Base-by-base conservation (phyloP, 1,140 invertebrate species). In the Teleogryllus occipitalis region DNA sequence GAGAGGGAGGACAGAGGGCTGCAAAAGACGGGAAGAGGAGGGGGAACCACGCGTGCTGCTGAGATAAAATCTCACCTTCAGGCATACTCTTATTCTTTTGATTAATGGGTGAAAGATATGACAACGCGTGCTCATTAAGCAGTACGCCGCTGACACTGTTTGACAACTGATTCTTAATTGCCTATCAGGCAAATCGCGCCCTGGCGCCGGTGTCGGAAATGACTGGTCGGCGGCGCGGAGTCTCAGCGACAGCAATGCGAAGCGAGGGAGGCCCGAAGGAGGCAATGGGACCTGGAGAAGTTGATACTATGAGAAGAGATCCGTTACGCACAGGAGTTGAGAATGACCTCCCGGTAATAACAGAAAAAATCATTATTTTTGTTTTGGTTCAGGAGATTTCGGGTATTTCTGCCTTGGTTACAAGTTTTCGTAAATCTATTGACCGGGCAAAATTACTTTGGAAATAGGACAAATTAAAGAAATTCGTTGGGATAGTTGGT, bases 111-210 rank as follows among this genome's bases (percentile, higher is more conserved):
- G 54, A 65, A 10, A 18, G 54, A 65, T 14, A 65, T 65, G 54
- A 65, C 54, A 65, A 18, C 54, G 54, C 10, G 54, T 18, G 10
- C 54, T 65, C 54, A 65, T 65, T 65, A 65, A 65, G 18, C 54
- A 7, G 54, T 65, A 18, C 54, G 54, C 54, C 54, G 54, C 54
- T 65, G 54, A 65, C 10, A 65, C 54, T 14, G 10, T 65, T 65
- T 65, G 54, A 65, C 54, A 65, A 65, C 54, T 65, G 54, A 65
- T 65, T 14, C 54, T 65, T 65, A 65, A 65, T 65, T 65, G 54
- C 54, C 18, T 65, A 65, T 65, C 54, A 65, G 18, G 10, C 54
- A 18, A 65, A 65, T 65, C 54, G 54, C 10, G 54, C 54, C 27
- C 10, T 65, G 54, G 54, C 10, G 54, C 54, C 27, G 27, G 27